Evolutionary conservation across 2,797 vertebrate genomes (phyloP).

Genomic region (Tadarida brasiliensis): DNA sequence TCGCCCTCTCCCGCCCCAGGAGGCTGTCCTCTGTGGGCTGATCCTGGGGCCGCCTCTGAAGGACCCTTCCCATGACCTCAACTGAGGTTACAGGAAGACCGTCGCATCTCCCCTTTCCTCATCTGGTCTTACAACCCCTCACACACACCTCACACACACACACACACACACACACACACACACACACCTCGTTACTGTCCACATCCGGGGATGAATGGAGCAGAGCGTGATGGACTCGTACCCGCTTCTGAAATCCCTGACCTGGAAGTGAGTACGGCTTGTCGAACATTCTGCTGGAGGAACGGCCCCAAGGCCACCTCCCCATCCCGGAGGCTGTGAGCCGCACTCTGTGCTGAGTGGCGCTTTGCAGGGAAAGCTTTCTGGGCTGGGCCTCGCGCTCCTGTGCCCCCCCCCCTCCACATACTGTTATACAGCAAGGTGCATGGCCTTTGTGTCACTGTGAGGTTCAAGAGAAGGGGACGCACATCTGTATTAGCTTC

Average conservation of each 20-base stretch:
- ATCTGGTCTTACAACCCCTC: too few species aligned
- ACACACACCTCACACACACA: too few species aligned
- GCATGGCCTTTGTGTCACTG: background rate
- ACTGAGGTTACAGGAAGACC: background rate
- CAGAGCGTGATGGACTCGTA: rapidly evolving
- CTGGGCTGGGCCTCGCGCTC: rapidly evolving
- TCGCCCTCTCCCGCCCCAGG: background rate
- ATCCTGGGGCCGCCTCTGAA: background rate
- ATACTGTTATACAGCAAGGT: background rate
- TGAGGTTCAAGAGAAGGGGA: background rate
- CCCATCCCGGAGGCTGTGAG: too few species aligned
- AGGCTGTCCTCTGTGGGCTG: rapidly evolving
- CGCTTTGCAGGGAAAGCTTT: background rate
- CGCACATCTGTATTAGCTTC: background rate
- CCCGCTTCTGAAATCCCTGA: background rate
- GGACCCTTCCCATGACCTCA: background rate
- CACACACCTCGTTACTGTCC: rapidly evolving
- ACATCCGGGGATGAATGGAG: rapidly evolving
- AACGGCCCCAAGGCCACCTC: rapidly evolving
- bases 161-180: too few species aligned
- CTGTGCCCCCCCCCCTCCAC: background rate
- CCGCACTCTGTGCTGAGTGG: rapidly evolving
- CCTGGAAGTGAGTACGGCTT: rapidly evolving
- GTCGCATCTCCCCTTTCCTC: background rate
- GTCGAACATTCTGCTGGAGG: too few species aligned